A percentile compares a stretch with the other conserved stretches of the same genome.
phyloP scores from a whole-genome alignment of 2,888 invertebrate genomes.

The Cantharis flavilabris region DNA sequence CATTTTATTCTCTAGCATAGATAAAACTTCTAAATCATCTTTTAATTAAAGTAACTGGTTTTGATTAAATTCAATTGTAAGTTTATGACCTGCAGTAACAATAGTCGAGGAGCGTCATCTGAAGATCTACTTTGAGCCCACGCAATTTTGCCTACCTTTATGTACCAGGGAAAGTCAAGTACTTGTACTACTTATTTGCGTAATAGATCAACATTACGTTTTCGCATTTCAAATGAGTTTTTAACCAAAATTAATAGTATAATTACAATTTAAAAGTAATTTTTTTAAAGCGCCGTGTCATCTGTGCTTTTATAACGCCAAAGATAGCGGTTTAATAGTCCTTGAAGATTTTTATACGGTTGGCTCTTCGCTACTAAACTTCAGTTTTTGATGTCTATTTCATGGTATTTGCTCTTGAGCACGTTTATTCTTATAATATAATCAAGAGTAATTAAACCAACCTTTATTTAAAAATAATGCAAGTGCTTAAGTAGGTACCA shows the following conservation, averaged over 20 bases:
- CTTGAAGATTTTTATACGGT: neutral
- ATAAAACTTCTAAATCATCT: neutral
- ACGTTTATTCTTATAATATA: slow-evolving; percentile 10
- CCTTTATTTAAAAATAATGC: neutral
- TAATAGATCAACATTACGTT: neutral
- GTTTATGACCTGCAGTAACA: slow-evolving; percentile 23
- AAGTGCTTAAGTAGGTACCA: neutral
- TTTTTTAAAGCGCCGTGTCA: neutral
- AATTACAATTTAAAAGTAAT: neutral
- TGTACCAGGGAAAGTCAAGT: neutral
- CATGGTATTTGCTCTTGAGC: slow-evolving; percentile 5
- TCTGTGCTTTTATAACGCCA: neutral
- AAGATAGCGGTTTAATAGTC: neutral
- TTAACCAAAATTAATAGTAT: neutral
- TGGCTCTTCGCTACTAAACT: neutral
- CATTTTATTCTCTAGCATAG: neutral
- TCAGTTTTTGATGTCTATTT: slow-evolving; percentile 7
- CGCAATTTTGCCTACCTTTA: neutral
- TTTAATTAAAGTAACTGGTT: slow-evolving; percentile 14
- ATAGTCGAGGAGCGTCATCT: slow-evolving; percentile 15
- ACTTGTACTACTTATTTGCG: neutral
- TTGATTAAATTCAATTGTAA: slow-evolving; percentile 16
- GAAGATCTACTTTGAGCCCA: neutral
- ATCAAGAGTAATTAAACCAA: neutral
- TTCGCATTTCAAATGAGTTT: neutral